Base-by-base conservation (phyloP, 1,140 invertebrate genomes). In the Phymorhynchus buccinoides region DNA sequence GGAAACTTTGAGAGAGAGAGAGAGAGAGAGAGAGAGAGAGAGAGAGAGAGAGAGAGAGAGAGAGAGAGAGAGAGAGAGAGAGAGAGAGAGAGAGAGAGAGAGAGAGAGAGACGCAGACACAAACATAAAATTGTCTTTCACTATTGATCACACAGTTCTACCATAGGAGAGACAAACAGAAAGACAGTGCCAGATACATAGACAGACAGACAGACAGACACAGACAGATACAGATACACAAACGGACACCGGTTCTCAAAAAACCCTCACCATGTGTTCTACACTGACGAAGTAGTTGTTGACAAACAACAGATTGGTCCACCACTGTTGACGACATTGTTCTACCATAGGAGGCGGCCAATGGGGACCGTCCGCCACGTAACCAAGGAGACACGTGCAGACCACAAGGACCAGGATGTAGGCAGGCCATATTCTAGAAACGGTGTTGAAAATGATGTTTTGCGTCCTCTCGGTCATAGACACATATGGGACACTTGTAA, bases 381-480 rank as follows among this genome's bases (percentile, higher is more conserved):
- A 95, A 56, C 96, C 95, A 93, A 95, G 95, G 9, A 96, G 92
- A 89, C 95, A 96, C 0, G 96, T 95, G 88, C 96, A 96, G 93
- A 96, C 96, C 39, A 96, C 96, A 81, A 97, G 93, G 71, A 96
- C 95, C 89, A 96, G 96, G 90, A 97, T 94, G 91, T 97, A 97
- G 0, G 96, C 96, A 0, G 96, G 95, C 0, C 96, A 97, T 39
- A 97, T 94, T 83, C 87, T 89, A 80, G 52, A 81, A 79, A 16
- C 4, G 71, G 32, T 32, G 32, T 37, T 35, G 44, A 48, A 9
- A 18, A 48, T 48, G 18, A 9, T 48, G 44, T 48, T 6, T 9
- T 48, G 6, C 44, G 44, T 48, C 18, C n/a, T n/a, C n/a, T n/a
- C n/a, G n/a, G n/a, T n/a, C n/a, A n/a, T n/a, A n/a, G n/a, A n/a